Percentiles rank a stretch among this genome's conserved stretches.
phyloP scores from a whole-genome alignment of 2,888 invertebrate genomes.

The Diadromus collaris region DNA sequence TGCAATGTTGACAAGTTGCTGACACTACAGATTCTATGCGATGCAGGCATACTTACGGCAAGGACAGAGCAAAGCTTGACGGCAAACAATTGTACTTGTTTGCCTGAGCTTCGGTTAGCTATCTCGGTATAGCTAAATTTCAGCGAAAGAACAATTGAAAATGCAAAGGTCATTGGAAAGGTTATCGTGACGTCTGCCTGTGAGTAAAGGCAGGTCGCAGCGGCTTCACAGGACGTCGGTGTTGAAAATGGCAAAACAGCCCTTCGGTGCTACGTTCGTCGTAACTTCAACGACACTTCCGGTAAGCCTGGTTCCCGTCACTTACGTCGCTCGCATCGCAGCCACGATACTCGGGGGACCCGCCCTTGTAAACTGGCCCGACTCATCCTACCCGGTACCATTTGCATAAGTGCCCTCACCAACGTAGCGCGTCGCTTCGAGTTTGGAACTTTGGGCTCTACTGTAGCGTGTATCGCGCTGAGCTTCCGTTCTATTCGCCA shows the following conservation, averaged over 20 bases:
- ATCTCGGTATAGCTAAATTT: too few relatives aligned
- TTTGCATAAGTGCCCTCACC: constrained; percentile 55
- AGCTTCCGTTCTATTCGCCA: neutral
- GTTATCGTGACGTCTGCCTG: neutral
- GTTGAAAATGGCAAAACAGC: neutral
- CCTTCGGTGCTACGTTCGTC: constrained; percentile 11
- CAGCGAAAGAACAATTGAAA: too few relatives aligned
- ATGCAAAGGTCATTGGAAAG: too few relatives aligned
- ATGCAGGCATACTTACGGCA: too few relatives aligned
- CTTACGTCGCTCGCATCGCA: constrained; percentile 28
- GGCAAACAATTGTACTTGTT: too few relatives aligned
- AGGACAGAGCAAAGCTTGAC: too few relatives aligned
- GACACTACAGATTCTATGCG: too few relatives aligned
- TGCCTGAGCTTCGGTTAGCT: too few relatives aligned
- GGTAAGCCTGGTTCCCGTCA: constrained; percentile 49
- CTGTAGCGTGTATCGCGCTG: neutral
- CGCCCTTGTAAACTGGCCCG: constrained; percentile 40
- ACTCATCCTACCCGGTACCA: constrained; percentile 23
- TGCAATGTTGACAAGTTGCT: too few relatives aligned
- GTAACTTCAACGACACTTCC: constrained; percentile 55
- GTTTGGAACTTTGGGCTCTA: constrained; percentile 45
- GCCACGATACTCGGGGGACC: neutral
- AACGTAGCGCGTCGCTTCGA: constrained; percentile 35
- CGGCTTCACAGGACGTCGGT: neutral
- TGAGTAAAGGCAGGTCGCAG: neutral